A percentile compares a stretch with the other conserved stretches of the same genome.
phyloP scores from a whole-genome alignment of 2,888 invertebrate genomes.

The Smittia sp. region DNA sequence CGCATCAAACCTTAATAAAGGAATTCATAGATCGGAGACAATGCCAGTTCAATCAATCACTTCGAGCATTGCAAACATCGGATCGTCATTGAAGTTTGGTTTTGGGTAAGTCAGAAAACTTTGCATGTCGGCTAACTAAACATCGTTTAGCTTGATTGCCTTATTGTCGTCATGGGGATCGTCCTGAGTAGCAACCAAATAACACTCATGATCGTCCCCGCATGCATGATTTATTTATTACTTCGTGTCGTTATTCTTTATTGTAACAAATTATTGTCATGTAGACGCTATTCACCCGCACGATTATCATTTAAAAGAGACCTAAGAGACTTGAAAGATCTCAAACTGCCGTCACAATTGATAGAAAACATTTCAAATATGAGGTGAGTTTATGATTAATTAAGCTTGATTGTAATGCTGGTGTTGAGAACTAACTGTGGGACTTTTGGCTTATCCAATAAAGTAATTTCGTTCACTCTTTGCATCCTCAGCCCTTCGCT shows the following conservation, averaged over 20 bases:
- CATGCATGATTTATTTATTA: conserved; percentile 43
- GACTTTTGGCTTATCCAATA: conserved; percentile 38
- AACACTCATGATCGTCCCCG: too few relatives aligned
- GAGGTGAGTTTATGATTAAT: conserved; percentile 60
- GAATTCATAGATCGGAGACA: conserved; percentile 70
- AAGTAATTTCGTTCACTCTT: conserved; percentile 45
- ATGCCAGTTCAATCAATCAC: conserved; percentile 71
- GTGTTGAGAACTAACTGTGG: conserved; percentile 14
- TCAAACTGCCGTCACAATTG: conserved; percentile 73
- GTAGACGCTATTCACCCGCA: conserved; percentile 81
- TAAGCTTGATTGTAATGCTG: neutral
- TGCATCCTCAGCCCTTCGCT: conserved; percentile 66
- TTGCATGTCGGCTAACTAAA: too few relatives aligned
- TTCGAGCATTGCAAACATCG: conserved; percentile 74
- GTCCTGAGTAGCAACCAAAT: too few relatives aligned
- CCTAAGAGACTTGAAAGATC: conserved; percentile 79
- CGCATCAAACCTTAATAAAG: conserved; percentile 53
- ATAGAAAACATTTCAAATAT: conserved; percentile 72
- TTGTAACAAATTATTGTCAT: neutral
- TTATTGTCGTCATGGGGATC: too few relatives aligned
- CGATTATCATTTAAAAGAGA: conserved; percentile 80
- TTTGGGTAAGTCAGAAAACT: conserved; percentile 82
- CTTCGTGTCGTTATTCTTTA: conserved; percentile 35
- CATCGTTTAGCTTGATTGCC: too few relatives aligned
- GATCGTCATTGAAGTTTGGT: conserved; percentile 78